Conservation (phyloP, 2,888 invertebrate species). For the Agrilus cyanescens region DNA sequence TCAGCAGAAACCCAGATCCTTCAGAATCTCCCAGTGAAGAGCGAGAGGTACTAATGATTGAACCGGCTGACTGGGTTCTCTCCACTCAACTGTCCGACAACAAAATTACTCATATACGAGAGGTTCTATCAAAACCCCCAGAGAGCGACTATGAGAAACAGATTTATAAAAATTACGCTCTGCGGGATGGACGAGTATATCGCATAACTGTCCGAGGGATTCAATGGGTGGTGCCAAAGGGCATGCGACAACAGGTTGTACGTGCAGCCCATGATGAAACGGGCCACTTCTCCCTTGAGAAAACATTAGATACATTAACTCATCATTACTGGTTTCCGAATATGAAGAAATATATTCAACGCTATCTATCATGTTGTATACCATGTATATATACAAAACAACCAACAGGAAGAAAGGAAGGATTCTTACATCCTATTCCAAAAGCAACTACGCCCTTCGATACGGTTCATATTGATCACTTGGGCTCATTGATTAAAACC, state of each 20-base stretch:
- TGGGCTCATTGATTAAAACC: slow-evolving; percentile 16
- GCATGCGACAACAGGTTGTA: slow-evolving; percentile 13
- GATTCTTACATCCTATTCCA: slow-evolving; percentile 18
- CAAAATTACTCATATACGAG: neutral
- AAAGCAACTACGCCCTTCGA: slow-evolving; percentile 19
- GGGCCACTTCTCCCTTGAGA: slow-evolving; percentile 14
- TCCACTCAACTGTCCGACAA: neutral
- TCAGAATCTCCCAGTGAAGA: no score
- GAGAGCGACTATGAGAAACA: neutral
- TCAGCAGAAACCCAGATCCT: slow-evolving; percentile 10
- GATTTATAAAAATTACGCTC: slow-evolving; percentile 7
- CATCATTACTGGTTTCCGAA: slow-evolving; percentile 24
- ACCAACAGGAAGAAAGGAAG: slow-evolving; percentile 16
- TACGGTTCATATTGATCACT: slow-evolving; percentile 21
- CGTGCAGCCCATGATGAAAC: slow-evolving; percentile 14
- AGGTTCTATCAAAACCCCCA: neutral
- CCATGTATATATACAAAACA: slow-evolving; percentile 18
- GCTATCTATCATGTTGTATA: slow-evolving; percentile 20
- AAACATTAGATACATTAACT: slow-evolving; percentile 13
- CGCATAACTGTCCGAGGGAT: slow-evolving; percentile 11
- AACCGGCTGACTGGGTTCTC: slow-evolving; percentile 4
- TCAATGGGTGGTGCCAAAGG: slow-evolving; percentile 15
- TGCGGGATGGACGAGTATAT: slow-evolving; percentile 13
- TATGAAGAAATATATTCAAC: slow-evolving; percentile 17
- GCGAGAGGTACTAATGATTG: neutral